phyloP scores from a whole-genome alignment of 2,888 invertebrate species.

The Lycocerus yunnanus region DNA sequence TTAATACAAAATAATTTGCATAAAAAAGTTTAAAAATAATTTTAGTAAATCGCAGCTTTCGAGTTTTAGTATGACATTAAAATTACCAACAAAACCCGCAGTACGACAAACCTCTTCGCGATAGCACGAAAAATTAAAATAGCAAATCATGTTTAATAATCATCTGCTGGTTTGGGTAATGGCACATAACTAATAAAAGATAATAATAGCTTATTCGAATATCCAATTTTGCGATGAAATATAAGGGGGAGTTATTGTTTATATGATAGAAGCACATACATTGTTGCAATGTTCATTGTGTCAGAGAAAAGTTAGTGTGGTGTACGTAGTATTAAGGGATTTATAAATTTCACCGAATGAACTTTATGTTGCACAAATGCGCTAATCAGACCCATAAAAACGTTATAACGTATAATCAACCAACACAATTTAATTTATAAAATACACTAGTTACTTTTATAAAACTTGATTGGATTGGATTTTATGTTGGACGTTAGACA shows the following conservation, averaged over 20 bases:
- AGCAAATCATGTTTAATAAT: not conserved
- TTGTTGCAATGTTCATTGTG: conserved; percentile 27
- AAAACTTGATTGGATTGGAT: not conserved
- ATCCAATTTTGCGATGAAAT: conserved; percentile 36
- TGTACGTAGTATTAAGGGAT: conserved; percentile 7
- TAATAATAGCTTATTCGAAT: conserved; percentile 40
- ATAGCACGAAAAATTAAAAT: not conserved
- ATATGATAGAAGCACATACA: conserved; percentile 28
- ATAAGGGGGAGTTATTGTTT: conserved; percentile 27
- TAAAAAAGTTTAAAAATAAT: not conserved
- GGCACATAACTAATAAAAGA: conserved; percentile 53
- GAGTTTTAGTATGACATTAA: not conserved
- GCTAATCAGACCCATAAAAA: not conserved
- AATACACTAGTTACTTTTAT: not conserved
- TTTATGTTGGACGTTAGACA: not conserved
- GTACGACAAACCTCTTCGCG: not conserved
- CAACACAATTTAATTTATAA: not conserved
- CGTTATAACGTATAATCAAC: not conserved
- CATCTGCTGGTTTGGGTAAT: conserved; percentile 31
- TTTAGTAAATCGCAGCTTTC: not conserved
- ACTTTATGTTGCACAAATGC: conserved; percentile 20
- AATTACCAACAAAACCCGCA: not conserved
- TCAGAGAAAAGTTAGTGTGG: conserved; percentile 14
- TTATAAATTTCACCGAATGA: conserved; percentile 19
- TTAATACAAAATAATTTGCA: not conserved